Evolutionary conservation across 2,797 vertebrate genomes (phyloP), one percentile per base, ranked within the genome.

Genomic region (Anabacerthia variegaticeps): DNA sequence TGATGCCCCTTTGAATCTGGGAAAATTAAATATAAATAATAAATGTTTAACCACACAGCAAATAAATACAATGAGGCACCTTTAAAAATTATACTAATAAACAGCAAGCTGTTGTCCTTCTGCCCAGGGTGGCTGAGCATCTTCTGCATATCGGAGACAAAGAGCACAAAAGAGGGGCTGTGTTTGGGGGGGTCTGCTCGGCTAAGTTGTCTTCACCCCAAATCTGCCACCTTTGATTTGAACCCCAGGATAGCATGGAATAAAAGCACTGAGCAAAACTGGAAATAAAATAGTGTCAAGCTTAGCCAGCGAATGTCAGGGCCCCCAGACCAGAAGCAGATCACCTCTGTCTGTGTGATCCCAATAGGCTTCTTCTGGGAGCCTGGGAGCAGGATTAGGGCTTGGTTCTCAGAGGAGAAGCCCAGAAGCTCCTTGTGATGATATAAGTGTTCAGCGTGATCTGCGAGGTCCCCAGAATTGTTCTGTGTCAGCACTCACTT

Each of bases 11-110:
- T 46, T 76, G 85, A 94, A 91, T 95, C 74, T 36, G 52, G 82
- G 97, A 97, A 97, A 97, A 97, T 96, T 97, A 97, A 96, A 97
- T 97, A 97, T 97, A 97, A 97, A 97, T 97, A 97, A 97, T 97
- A 96, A 96, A 97, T 97, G 95, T 92, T 90, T 91, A 92, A 95
- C 95, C 92, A 87, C 95, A 76, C 68, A 78, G 95, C 96, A 97
- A 96, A 97, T 97, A 96, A 96, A 97, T 95, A 96, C 96, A 97
- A 95, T 78, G 90, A 95, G 79, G 89, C 94, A 93, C 94, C 96
- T 97, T 97, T 97, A 97, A 96, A 97, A 97, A 97, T 97, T 97
- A 97, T 96, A 95, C 95, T 96, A 97, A 97, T 96, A 97, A 95
- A 97, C 96, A 96, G 79, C 89, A 48, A 97, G 85, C 91, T 88